Conservation (phyloP, 35 echinoderm and acorn worm genomes). For the Lytechinus variegatus region DNA sequence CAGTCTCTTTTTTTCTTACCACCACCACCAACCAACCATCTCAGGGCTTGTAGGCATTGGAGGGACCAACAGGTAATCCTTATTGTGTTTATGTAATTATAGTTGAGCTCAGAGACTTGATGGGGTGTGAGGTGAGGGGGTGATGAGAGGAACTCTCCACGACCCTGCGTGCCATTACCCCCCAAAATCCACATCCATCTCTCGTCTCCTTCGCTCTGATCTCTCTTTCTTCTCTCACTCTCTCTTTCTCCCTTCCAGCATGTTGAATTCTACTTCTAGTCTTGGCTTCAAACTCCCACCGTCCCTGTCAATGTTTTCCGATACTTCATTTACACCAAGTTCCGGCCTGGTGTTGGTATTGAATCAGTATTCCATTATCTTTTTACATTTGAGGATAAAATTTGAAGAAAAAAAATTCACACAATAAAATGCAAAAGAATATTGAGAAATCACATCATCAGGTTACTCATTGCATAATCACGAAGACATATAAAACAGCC, state of each 20-base stretch:
- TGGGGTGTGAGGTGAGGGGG: conserved; percentile 40
- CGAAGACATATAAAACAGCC: no score
- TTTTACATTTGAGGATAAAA: no score
- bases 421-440: no score
- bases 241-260: conserved; percentile 14
- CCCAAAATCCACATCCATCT: conserved; percentile 39
- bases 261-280: neutral
- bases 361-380: no score
- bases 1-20: neutral
- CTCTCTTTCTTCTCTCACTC: neutral
- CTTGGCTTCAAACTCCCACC: neutral
- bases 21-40: neutral
- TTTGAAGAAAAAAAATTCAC: no score
- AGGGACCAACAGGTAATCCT: conserved; percentile 43
- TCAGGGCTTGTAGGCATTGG: neutral
- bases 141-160: conserved; percentile 37
- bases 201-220: conserved; percentile 33
- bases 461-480: no score
- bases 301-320: neutral
- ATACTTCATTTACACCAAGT: no score
- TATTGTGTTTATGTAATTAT: conserved; percentile 57
- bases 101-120: conserved; percentile 32
- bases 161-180: conserved; percentile 48
- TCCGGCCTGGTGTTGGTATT: no score
- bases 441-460: no score